Percentiles rank a stretch among this genome's conserved stretches.
phyloP scores from a whole-genome alignment of 2,113 vertebrate species.

The Nesoenas mayeri region DNA sequence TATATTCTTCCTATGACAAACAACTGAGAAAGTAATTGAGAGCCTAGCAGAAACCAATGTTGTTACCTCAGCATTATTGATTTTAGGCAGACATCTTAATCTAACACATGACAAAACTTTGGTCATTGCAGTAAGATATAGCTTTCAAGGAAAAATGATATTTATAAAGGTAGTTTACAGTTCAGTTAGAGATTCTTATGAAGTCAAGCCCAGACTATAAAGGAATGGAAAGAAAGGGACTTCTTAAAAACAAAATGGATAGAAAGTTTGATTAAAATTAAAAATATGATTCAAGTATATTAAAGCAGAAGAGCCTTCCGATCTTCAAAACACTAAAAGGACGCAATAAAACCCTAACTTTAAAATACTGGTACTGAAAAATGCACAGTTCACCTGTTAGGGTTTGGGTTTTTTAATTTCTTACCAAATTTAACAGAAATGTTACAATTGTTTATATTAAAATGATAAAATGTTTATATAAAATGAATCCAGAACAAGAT shows the following conservation, averaged over 20 bases:
- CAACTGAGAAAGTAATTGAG: conserved; percentile 72
- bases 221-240: neutral
- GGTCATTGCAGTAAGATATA: conserved; percentile 60
- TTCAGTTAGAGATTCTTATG: conserved; percentile 51
- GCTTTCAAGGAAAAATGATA: conserved; percentile 65
- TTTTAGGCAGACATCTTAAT: conserved; percentile 73
- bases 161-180: conserved; percentile 69
- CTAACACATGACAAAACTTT: conserved; percentile 71
- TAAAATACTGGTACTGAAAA: neutral
- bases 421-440: neutral
- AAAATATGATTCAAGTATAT: neutral
- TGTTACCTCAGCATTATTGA: conserved; percentile 76
- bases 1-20: conserved; percentile 73
- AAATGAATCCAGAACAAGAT: neutral
- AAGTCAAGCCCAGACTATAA: conserved; percentile 28
- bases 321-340: neutral
- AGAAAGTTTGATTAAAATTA: neutral
- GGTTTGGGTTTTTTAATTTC: neutral
- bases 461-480: neutral
- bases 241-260: conserved; percentile 13
- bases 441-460: neutral
- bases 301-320: neutral
- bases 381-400: neutral
- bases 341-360: neutral
- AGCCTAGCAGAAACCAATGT: conserved; percentile 68